Evolutionary conservation across 2,888 invertebrate genomes (phyloP), one percentile per base, ranked within the genome.

Genomic region (Drosophila anomalata): DNA sequence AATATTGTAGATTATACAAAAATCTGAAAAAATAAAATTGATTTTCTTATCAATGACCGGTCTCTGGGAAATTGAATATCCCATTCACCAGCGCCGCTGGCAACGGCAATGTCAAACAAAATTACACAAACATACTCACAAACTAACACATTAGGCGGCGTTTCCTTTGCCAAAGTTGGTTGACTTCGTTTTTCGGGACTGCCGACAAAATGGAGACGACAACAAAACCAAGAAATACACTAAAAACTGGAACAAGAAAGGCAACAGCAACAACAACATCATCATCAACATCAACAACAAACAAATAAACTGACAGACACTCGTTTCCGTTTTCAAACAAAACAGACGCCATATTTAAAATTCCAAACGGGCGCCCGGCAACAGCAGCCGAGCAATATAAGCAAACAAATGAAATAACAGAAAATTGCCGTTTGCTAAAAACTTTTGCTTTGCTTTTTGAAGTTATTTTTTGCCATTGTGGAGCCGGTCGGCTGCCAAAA

Each of bases 311-410:
- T 78, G 88, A 85, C 89, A 85, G 85, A 85, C 85, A 82, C 77
- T 85, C 77, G 89, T 87, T 85, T 85, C 85, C 85, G 89, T 79
- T 85, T 85, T 77, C 76, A 85, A 88, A 89, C 89, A 85, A 85
- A 85, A 77, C 88, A 87, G 89, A 85, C 85, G 85, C 85, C 85
- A 89, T 89, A 85, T 85, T 85, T 85, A 87, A 85, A 87, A 85
- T 89, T 89, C 88, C 86, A 66, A 87, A 79, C 74, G 70, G 85
- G 73, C 51, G 56, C 54, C 65, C 65, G 65, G 24, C 36, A 73
- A 58, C 55, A 71, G 39, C 59, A 60, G 67, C 54, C 11, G 20
- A 59, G 47, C 41, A 54, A 73, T 50, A 63, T 48, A 51, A 60
- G 61, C 73, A 87, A 85, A 67, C 87, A 87, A 83, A 87, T 75